Evolutionary conservation across 2,797 vertebrate species (phyloP), one percentile per base, ranked within the genome.

Genomic region (Clarias laeviceps): DNA sequence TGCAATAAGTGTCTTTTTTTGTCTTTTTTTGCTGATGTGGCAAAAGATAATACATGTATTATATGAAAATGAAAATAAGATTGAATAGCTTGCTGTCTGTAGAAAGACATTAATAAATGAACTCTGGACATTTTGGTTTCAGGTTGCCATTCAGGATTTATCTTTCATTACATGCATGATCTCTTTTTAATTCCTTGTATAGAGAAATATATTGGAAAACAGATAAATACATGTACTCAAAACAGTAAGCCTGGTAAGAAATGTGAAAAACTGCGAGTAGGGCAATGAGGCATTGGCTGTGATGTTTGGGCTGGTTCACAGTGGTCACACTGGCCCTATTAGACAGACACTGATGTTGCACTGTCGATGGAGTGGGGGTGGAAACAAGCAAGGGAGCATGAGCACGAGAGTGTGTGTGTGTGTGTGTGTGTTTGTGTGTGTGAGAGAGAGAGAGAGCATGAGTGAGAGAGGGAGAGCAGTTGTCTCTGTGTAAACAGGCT

Each of bases 401-500:
- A 68, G 85, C 64, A 32, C 24, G 85, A 76, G 85, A 70, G 77
- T 62, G 78, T 15, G 68, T 77, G 81, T 76, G 85, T 64, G 82
- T 54, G 40, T 1, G 8, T 2, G 40, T 45, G 45, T 3, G 45
- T 45, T 9, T 9, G 9, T 45, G 4, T 45, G 45, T 45, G 9
- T 11, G 8, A 62, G 73, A 64, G 87, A 65, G 88, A n/a, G 65
- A 14, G 74, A 85, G 82, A 79, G 83, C 62, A 79, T 62, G 57
- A 76, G 82, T 34, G 83, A n/a, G 73, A 69, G 57, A 68, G 88
- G n/a, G 66, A 80, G 84, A 82, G 85, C 76, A 57, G 82, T 85
- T 80, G 83, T 85, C 64, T 54, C 88, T 85, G 86, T 90, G 89
- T 91, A 91, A 92, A 92, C 92, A 92, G 88, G 65, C 90, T 91